These are phyloP conservation scores for Callimorpha dominula DNA, from an alignment of 2,888 invertebrate species.

Conservation along the genomic window DNA sequence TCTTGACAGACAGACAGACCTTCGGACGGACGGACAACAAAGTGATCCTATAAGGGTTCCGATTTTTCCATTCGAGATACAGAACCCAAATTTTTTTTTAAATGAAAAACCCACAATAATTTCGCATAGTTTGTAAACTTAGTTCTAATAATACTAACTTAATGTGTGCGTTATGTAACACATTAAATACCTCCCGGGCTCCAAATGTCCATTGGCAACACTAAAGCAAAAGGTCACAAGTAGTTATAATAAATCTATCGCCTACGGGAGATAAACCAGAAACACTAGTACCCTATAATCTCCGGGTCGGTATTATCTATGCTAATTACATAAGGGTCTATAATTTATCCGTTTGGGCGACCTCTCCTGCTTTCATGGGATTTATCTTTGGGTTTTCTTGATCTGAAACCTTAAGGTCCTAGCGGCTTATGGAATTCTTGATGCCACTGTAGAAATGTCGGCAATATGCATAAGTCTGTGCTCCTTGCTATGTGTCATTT, in stretches of 20 bases:
- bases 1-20: too few relatives aligned
- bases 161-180: neutral
- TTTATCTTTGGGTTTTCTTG: slow-evolving; percentile 39
- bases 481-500: neutral
- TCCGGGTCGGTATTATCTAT: slow-evolving; percentile 57
- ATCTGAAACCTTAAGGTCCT: slow-evolving; percentile 17
- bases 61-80: too few relatives aligned
- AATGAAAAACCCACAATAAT: too few relatives aligned
- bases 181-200: neutral
- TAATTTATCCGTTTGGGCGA: slow-evolving; percentile 57
- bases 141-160: neutral
- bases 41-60: too few relatives aligned
- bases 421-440: neutral
- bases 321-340: slow-evolving; percentile 59
- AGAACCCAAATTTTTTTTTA: too few relatives aligned
- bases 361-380: slow-evolving; percentile 37
- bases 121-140: neutral
- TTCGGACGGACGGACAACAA: too few relatives aligned
- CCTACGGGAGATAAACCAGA: slow-evolving; percentile 49
- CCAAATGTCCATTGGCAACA: slow-evolving; percentile 7
- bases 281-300: slow-evolving; percentile 51
- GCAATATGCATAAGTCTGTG: neutral
- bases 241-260: slow-evolving; percentile 57
- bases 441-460: neutral
- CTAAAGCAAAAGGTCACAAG: slow-evolving; percentile 15